These are phyloP conservation scores for Pristiophorus japonicus DNA, from an alignment of 2,113 vertebrate species.

Conservation along the genomic window DNA sequence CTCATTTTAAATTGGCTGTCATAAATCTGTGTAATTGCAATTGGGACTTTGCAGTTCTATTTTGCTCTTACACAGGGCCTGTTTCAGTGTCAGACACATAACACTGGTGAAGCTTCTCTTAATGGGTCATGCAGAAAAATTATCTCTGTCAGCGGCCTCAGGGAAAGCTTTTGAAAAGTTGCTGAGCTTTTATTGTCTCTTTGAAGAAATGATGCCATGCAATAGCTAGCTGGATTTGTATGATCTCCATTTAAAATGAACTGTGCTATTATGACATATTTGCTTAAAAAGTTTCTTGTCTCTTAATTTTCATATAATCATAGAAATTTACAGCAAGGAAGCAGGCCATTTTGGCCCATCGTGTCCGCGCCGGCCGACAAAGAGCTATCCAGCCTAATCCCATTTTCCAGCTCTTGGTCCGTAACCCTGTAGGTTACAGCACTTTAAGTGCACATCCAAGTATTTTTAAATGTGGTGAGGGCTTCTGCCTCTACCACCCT, in stretches of 20 bases:
- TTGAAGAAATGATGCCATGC: neutral
- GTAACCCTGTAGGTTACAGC: too few species aligned
- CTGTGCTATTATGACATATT: neutral
- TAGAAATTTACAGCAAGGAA: too few species aligned
- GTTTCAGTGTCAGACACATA: neutral
- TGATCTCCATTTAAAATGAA: neutral
- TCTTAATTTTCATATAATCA: too few species aligned
- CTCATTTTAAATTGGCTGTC: neutral
- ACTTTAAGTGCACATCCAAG: too few species aligned
- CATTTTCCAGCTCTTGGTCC: too few species aligned
- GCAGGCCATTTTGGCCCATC: too few species aligned
- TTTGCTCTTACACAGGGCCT: neutral
- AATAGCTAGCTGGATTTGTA: neutral
- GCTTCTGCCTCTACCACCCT: too few species aligned
- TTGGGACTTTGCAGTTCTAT: neutral
- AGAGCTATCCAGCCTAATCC: too few species aligned
- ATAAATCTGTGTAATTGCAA: conserved; percentile 13
- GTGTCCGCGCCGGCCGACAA: too few species aligned
- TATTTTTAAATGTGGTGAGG: too few species aligned
- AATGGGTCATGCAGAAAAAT: neutral
- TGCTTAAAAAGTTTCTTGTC: neutral
- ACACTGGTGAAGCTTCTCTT: neutral
- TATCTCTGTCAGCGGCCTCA: neutral
- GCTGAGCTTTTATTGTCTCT: neutral
- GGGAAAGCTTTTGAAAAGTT: neutral